A percentile compares a stretch with the other conserved stretches of the same genome.
These are phyloP conservation scores for Tinea trinotella DNA, from an alignment of 2,888 invertebrate species.

Conservation along the genomic window DNA sequence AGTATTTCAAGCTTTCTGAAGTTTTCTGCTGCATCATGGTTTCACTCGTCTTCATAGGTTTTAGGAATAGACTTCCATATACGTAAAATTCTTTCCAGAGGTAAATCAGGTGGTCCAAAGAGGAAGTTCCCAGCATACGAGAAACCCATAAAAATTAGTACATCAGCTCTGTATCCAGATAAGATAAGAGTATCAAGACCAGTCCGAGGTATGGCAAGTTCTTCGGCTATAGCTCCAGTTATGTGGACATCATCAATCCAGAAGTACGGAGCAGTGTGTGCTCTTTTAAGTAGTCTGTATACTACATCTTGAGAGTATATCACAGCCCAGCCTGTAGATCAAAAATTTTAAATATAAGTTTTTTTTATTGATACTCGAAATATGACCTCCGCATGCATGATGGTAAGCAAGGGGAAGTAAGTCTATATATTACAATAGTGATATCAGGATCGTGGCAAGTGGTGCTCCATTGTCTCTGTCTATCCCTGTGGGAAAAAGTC, in stretches of 20 bases:
- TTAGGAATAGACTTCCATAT: slow-evolving; percentile 60
- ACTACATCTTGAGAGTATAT: slow-evolving; percentile 77
- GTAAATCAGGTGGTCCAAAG: slow-evolving; percentile 69
- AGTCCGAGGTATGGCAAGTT: slow-evolving; percentile 69
- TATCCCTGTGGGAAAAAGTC: too few relatives aligned
- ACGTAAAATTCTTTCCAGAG: slow-evolving; percentile 51
- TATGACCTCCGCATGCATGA: slow-evolving; percentile 66
- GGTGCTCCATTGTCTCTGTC: too few relatives aligned
- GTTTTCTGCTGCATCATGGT: too few relatives aligned
- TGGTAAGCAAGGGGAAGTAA: slow-evolving; percentile 81
- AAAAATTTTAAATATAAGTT: neutral
- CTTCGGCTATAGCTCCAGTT: slow-evolving; percentile 75
- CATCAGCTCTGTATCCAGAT: slow-evolving; percentile 31
- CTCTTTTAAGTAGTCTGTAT: slow-evolving; percentile 68
- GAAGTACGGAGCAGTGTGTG: slow-evolving; percentile 77
- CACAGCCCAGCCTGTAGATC: slow-evolving; percentile 70
- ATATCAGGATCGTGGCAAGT: too few relatives aligned
- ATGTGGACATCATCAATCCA: slow-evolving; percentile 90
- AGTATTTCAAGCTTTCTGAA: too few relatives aligned
- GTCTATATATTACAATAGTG: slow-evolving; percentile 65
- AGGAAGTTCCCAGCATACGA: slow-evolving; percentile 52
- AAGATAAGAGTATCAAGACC: slow-evolving; percentile 58
- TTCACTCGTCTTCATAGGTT: too few relatives aligned
- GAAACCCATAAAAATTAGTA: slow-evolving; percentile 33
- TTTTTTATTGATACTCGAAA: too few relatives aligned